A percentile compares a stretch with the other conserved stretches of the same genome.
Conservation (phyloP, 2,888 invertebrate species). For the Mythimna ferrago region DNA sequence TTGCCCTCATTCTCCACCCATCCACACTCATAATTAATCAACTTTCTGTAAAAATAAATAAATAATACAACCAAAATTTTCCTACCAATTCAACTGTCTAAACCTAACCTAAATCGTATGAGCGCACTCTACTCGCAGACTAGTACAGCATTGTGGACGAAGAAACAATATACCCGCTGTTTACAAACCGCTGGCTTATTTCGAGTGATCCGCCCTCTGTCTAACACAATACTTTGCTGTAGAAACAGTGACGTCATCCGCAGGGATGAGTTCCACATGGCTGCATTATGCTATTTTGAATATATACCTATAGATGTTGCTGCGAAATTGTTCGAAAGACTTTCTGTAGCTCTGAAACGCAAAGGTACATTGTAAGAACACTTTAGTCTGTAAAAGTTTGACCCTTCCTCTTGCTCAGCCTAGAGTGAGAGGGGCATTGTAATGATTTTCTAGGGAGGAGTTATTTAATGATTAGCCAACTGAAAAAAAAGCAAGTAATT, state of each 20-base stretch:
- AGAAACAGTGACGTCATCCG: slow-evolving; percentile 59
- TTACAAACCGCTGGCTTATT: slow-evolving; percentile 74
- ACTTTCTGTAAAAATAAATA: not conserved
- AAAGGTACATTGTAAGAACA: too few relatives aligned
- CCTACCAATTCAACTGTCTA: slow-evolving; percentile 28
- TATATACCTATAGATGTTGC: not conserved
- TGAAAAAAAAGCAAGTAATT: too few relatives aligned
- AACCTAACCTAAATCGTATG: slow-evolving; percentile 47
- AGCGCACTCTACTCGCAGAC: slow-evolving; percentile 33
- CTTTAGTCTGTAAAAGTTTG: too few relatives aligned
- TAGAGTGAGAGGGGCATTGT: too few relatives aligned
- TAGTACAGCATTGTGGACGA: slow-evolving; percentile 61
- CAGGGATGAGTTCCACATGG: slow-evolving; percentile 28
- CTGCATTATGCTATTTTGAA: slow-evolving; percentile 36
- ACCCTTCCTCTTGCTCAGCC: too few relatives aligned
- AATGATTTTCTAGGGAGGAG: too few relatives aligned
- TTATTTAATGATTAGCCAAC: too few relatives aligned
- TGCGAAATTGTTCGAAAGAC: too few relatives aligned
- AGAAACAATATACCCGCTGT: slow-evolving; percentile 78
- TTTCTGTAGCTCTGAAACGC: too few relatives aligned
- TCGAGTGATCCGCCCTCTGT: slow-evolving; percentile 67
- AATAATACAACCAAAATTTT: slow-evolving; percentile 8
- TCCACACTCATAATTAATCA: too few relatives aligned
- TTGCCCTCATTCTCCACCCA: too few relatives aligned
- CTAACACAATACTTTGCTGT: slow-evolving; percentile 69